Base-by-base conservation (phyloP, 2,797 vertebrate genomes). In the Crypturellus tataupa region DNA sequence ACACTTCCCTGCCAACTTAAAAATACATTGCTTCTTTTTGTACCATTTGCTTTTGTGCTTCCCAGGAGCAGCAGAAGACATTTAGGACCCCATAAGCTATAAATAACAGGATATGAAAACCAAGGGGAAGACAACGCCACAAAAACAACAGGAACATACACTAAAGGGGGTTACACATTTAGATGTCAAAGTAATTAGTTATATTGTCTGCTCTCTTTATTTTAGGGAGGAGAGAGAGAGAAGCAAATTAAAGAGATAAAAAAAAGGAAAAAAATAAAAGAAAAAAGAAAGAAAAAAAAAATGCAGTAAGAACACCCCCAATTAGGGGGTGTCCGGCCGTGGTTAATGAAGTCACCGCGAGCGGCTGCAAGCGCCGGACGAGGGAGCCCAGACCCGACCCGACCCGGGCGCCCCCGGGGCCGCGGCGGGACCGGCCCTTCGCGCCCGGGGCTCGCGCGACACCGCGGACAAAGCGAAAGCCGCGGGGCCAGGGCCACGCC, bases 1-100 rank as follows among this genome's bases (percentile, higher is more conserved):
- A 85, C 8, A 73, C 83, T 91, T 97, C 91, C 83, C 88, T 82
- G 60, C 4, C 53, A 88, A 35, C 64, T 80, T 73, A 77, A 93
- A 90, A 92, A 24, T 64, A 86, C 44, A 53, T 88, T 55, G 46
- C 7, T 2, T 19, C 11, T 72, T 70, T 62, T 56, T 29, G 15
- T 37, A 39, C 21, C 19, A 78, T 35, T 56, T 37, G 33, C 47
- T 80, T 13, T 79, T 73, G 39, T 71, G 64, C 53, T 93, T 81
- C 69, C 68, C 60, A 90, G 85, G 71, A 93, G 70, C 64, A 70
- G 51, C 8, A 92, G 46, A 94, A 35, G 44, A 37, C 77, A 58
- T 84, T 67, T 56, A 93, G 56, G 64, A 78, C 20, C 60, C 18
- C 92, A 39, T 33, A 81, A 86, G 40, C 39, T 73, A 77, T 62